Evolutionary conservation across 1,140 invertebrate species (phyloP), one percentile per base, ranked within the genome.

Genomic region (Bombus confusus): DNA sequence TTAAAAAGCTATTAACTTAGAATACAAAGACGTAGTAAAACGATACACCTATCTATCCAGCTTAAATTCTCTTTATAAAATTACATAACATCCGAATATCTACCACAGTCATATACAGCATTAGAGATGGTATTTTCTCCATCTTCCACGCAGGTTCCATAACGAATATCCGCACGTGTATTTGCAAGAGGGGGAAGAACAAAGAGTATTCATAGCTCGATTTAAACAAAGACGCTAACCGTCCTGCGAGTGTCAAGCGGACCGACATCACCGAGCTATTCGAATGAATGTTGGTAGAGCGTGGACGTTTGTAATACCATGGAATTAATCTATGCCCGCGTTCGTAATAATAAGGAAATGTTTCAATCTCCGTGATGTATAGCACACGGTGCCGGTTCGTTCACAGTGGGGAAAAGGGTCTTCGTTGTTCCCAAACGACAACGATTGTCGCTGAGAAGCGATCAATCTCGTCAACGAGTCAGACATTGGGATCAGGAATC

Each of bases 321-420:
- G 89, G 92, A 95, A 95, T 95, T 95, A 95, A 95, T 95, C 94
- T 94, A 94, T 93, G 93, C 94, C 91, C 87, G 92, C 94, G 93
- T 93, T 90, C 92, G 94, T 95, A 95, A 95, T 95, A 95, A 94
- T 95, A 94, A 95, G 94, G 94, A 95, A 95, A 95, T 95, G 94
- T 95, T 95, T 95, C 94, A 95, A 95, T 95, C 94, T 92, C 92
- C 92, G 91, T 95, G 94, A 95, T 95, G 94, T 95, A 95, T 95
- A 94, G 92, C 92, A 89, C 92, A 90, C 64, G 68, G 79, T 87
- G 80, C 69, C 77, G 78, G 84, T 84, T 75, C 80, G 87, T 91
- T 82, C 88, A 59, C 78, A 31, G 71, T 15, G 75, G 85, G 82
- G 86, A 87, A 89, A 91, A 90, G 89, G 90, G 87, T 86, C 84